Evolutionary conservation across 1,140 invertebrate genomes (phyloP).

Genomic region (Pygmarrhopalites habei): DNA sequence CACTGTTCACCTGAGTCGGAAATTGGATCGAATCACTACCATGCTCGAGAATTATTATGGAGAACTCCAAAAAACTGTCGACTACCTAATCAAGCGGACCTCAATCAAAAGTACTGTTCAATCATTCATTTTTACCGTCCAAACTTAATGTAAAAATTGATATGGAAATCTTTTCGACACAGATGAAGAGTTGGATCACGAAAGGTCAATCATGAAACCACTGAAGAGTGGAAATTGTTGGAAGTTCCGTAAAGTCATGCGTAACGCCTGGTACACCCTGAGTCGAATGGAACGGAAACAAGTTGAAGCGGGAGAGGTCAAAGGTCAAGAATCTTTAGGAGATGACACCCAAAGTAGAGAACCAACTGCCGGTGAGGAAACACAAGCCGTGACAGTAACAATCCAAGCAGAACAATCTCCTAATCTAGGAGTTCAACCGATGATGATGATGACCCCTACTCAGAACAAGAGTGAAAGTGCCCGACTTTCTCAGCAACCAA

Average conservation of each 20-base stretch:
- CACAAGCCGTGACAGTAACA: too few species aligned
- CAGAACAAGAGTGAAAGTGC: not conserved
- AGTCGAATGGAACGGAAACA: not conserved
- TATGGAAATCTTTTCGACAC: too few species aligned
- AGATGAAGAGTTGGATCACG: too few species aligned
- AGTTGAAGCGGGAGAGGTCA: too few species aligned
- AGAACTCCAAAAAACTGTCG: not conserved
- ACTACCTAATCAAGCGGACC: not conserved
- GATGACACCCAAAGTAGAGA: too few species aligned
- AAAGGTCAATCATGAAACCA: too few species aligned
- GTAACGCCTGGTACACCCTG: not conserved
- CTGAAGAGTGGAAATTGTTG: not conserved
- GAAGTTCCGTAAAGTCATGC: not conserved
- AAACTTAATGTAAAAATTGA: too few species aligned
- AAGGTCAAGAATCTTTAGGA: too few species aligned
- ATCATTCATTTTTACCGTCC: not conserved
- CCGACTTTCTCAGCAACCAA: not conserved
- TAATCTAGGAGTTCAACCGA: too few species aligned
- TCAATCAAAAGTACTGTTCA: not conserved
- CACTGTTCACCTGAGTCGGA: not conserved
- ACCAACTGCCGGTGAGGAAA: too few species aligned
- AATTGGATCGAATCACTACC: not conserved
- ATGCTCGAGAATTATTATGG: too few species aligned
- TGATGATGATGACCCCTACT: too few species aligned
- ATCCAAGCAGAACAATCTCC: not conserved